phyloP scores from a whole-genome alignment of 30 jellyfish, hydroid and myxozoan species.

The Chironex yamaguchii region DNA sequence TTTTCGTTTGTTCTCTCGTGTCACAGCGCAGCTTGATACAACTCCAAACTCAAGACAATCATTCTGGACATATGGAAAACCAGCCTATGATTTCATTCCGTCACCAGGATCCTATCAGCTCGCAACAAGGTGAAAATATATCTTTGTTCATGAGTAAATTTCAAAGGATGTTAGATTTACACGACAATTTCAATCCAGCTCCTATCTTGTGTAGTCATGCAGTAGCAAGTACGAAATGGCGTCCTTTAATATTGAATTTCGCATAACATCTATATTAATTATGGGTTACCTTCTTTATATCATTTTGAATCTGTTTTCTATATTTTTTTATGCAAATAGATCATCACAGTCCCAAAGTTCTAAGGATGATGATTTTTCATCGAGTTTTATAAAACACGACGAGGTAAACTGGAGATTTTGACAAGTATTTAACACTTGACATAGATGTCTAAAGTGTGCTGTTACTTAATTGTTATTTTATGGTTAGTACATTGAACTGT shows the following conservation, averaged over 20 bases:
- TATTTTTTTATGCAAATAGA: background rate
- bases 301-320: background rate
- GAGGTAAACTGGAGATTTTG: constrained; percentile 51
- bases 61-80: constrained; percentile 82
- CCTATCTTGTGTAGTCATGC: no score
- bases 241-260: no score
- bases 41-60: constrained; percentile 66
- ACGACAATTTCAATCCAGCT: no score
- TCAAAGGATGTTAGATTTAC: no score
- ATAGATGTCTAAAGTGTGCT: no score
- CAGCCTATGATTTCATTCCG: constrained; percentile 88
- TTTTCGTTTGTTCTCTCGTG: background rate
- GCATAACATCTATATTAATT: no score
- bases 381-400: constrained; percentile 53
- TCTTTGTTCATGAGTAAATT: no score
- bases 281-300: background rate
- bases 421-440: no score
- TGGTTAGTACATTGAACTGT: no score
- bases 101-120: constrained; percentile 89
- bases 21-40: constrained; percentile 70
- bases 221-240: no score
- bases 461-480: no score
- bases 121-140: constrained; percentile 97
- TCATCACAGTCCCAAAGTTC: constrained; percentile 66
- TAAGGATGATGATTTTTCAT: constrained; percentile 39